These are phyloP conservation scores for Diaphora mendica DNA, from an alignment of 2,888 invertebrate genomes.

Conservation along the genomic window DNA sequence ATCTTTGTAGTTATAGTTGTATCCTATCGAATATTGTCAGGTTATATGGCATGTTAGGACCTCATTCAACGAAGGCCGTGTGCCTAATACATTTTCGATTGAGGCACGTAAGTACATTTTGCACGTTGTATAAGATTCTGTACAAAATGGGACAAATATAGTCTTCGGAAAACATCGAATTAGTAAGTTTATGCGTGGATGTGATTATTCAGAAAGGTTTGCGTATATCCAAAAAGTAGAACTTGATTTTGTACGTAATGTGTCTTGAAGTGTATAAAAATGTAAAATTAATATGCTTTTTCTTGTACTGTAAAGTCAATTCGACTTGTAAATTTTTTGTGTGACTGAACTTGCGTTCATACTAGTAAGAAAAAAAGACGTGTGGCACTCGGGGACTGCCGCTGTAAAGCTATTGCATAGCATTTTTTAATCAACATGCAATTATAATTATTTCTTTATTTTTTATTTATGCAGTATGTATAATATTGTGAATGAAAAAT, in stretches of 20 bases:
- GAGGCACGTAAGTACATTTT: not conserved
- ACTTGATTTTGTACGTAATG: not conserved
- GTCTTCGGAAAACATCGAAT: constrained; percentile 5
- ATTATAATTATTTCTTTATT: too few species aligned
- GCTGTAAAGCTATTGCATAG: too few species aligned
- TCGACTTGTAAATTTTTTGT: not conserved
- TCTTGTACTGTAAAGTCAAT: not conserved
- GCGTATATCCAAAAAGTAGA: not conserved
- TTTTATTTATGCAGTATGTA: too few species aligned
- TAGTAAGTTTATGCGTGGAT: constrained; percentile 10
- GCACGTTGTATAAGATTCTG: constrained; percentile 26
- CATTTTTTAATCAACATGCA: too few species aligned
- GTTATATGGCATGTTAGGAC: constrained; percentile 46
- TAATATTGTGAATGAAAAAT: too few species aligned
- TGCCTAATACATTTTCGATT: constrained; percentile 34
- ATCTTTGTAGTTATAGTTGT: constrained; percentile 26
- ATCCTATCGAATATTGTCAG: constrained; percentile 46
- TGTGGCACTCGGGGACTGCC: too few species aligned
- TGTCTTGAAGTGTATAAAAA: not conserved
- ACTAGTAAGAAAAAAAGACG: too few species aligned
- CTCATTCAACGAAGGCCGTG: constrained; percentile 40
- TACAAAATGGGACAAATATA: constrained; percentile 21
- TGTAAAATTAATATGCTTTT: not conserved
- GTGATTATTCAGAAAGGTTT: constrained; percentile 1
- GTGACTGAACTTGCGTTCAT: not conserved